Conservation (phyloP, 2,797 vertebrate genomes). For the Pseudocheirus occidentalis region DNA sequence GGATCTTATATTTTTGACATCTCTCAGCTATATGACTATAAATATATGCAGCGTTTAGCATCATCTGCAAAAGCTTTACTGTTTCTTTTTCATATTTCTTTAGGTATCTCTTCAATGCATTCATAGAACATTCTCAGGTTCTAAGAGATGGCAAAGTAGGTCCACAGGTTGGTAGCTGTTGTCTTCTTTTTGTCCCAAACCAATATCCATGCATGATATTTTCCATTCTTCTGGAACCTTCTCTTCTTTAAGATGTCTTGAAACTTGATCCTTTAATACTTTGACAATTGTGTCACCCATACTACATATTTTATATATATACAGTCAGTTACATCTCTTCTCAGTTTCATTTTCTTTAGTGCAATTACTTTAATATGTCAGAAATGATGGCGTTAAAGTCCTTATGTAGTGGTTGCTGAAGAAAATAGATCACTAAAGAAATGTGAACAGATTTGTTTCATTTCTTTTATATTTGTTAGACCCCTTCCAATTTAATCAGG, state of each 20-base stretch:
- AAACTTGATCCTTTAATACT: background rate
- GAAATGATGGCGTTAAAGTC: background rate
- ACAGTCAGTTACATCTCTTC: background rate
- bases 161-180: background rate
- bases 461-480: background rate
- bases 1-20: background rate
- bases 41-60: background rate
- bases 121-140: background rate
- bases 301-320: background rate
- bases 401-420: background rate
- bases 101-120: background rate
- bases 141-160: background rate
- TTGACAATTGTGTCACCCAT: background rate
- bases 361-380: background rate
- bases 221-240: background rate
- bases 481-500: background rate
- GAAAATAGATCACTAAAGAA: background rate
- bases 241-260: background rate
- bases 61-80: background rate
- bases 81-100: background rate
- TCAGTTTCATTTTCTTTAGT: background rate
- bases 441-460: background rate
- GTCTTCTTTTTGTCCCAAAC: background rate
- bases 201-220: background rate
- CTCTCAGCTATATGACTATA: background rate